These are phyloP conservation scores for Aspidoscelis tigris DNA, from an alignment of 2,113 vertebrate genomes.

Conservation along the genomic window DNA sequence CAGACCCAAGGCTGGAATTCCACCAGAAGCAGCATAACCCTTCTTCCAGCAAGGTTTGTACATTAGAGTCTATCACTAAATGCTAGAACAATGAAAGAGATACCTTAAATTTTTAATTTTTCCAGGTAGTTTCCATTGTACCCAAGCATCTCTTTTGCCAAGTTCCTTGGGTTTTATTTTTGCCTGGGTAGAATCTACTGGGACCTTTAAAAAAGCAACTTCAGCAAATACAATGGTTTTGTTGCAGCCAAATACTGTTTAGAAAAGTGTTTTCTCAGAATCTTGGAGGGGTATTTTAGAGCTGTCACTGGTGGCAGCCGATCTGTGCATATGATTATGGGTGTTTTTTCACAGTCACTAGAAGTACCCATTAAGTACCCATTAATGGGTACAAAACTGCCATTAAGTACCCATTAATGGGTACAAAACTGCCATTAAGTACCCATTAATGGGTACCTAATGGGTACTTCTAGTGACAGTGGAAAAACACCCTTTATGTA, in stretches of 20 bases:
- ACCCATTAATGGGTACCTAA: too few species aligned
- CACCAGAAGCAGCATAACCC: too few species aligned
- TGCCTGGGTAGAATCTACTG: neutral
- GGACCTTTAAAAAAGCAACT: neutral
- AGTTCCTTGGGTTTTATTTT: neutral
- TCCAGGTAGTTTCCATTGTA: too few species aligned
- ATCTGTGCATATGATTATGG: neutral
- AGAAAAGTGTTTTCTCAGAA: neutral
- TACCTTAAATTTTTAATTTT: neutral
- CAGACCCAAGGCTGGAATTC: neutral
- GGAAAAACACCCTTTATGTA: too few species aligned
- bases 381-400: too few species aligned
- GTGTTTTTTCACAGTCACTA: too few species aligned
- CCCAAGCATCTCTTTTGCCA: too few species aligned
- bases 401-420: too few species aligned
- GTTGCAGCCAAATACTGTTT: neutral
- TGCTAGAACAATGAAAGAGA: neutral
- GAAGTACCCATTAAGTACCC: too few species aligned
- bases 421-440: too few species aligned
- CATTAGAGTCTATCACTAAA: neutral
- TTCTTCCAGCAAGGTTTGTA: neutral
- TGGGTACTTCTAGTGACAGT: too few species aligned
- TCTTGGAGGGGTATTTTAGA: neutral
- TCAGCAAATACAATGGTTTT: neutral
- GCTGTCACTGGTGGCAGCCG: neutral